Base-by-base conservation (phyloP, 2,888 invertebrate genomes). In the Choreutis nemorana region DNA sequence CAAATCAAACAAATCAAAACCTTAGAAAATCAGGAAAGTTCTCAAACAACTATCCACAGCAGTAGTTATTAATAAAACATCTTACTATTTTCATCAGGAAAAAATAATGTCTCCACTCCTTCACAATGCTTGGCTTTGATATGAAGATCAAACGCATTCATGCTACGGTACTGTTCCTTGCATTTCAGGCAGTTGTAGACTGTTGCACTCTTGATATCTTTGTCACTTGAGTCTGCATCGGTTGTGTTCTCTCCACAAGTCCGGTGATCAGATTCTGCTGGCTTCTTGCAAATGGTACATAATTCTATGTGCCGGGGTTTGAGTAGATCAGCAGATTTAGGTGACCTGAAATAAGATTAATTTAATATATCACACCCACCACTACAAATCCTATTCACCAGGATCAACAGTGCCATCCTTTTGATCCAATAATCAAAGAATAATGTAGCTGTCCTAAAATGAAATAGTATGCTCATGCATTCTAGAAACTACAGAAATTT, bases 141-240 rank as follows among this genome's bases (percentile, higher is more conserved):
- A 29, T 75, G 73, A 1, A 44, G 21, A 18, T 65, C 55, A 29
- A 61, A 73, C 2, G 44, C 9, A 0, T 42, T 36, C 0, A 63
- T 26, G 3, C 37, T 52, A 0, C 18, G 12, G 20, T 56, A 66
- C 0, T 39, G 21, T 16, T 58, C 47, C 0, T 53, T 35, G 14
- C 70, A 70, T 0, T 55, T 64, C 0, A 53, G 29, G 28, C 68
- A 70, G 1, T 38, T 12, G 18, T 48, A 55, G 9, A 12, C 4
- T 7, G 8, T n/a, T n/a, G n/a, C n/a, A n/a, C n/a, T n/a, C 1
- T 11, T 30, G 4, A 10, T 36, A 26, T 5, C 13, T 13, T 3
- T 18, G 21, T 0, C 3, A 6, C 9, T 12, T n/a, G 10, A 28
- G 8, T 1, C 15, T 4, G 1, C 14, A 7, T 4, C 9, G 20